A percentile compares a stretch with the other conserved stretches of the same genome.
Evolutionary conservation across 1,140 invertebrate genomes (phyloP).

Genomic region (Papilio helenus): DNA sequence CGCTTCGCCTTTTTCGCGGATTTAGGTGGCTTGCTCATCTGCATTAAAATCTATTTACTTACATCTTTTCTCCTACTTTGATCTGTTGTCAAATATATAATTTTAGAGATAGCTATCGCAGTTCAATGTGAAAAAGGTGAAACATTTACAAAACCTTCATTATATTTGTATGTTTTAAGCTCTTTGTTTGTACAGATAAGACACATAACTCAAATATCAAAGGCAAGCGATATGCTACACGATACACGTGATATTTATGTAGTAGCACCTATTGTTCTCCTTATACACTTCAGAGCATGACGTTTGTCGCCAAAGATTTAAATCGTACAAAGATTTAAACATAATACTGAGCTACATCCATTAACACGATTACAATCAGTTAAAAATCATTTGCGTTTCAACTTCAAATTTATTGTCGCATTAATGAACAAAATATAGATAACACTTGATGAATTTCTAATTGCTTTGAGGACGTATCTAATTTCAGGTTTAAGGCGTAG

Average conservation of each 20-base stretch:
- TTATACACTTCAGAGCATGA: slow-evolving; percentile 25
- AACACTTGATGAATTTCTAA: too few species aligned
- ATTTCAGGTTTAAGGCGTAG: too few species aligned
- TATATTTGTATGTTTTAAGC: background rate
- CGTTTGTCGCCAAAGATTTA: slow-evolving; percentile 29
- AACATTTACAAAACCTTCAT: background rate
- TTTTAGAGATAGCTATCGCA: too few species aligned
- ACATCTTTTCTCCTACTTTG: too few species aligned
- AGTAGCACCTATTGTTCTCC: slow-evolving; percentile 28
- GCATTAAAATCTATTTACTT: too few species aligned
- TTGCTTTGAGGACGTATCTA: too few species aligned
- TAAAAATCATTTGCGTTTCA: background rate
- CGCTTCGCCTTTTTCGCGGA: too few species aligned
- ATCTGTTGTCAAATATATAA: too few species aligned
- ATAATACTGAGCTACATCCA: background rate
- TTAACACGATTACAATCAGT: background rate
- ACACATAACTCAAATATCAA: slow-evolving; percentile 11
- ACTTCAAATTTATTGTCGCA: background rate
- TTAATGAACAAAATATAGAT: background rate
- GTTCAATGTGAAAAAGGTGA: background rate
- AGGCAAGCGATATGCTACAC: background rate
- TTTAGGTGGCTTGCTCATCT: too few species aligned
- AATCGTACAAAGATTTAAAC: slow-evolving; percentile 8
- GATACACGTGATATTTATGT: slow-evolving; percentile 8
- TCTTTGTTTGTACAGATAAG: slow-evolving; percentile 8